Percentiles rank a stretch among this genome's conserved stretches.
phyloP scores from a whole-genome alignment of 2,113 vertebrate genomes.

The Actinemys pallida region DNA sequence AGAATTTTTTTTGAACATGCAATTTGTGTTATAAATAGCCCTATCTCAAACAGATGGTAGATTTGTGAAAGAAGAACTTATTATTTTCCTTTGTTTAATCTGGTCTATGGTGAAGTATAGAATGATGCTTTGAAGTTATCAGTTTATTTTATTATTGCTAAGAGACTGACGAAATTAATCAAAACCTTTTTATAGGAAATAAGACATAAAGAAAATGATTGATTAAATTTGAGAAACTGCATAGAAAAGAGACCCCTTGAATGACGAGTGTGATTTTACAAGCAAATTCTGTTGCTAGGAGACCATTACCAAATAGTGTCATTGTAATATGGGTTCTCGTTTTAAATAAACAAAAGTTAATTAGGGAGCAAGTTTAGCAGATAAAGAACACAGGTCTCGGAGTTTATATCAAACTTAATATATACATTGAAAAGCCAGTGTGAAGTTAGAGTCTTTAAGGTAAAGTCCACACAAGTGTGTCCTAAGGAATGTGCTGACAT shows the following conservation, averaged over 20 bases:
- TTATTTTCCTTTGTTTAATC: background rate
- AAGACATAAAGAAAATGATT: background rate
- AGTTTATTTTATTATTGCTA: background rate
- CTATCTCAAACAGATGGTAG: rapidly evolving
- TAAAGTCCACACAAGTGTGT: background rate
- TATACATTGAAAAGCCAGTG: background rate
- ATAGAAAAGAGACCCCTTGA: background rate
- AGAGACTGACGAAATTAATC: background rate
- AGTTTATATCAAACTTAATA: background rate
- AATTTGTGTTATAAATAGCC: background rate
- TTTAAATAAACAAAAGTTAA: conserved; percentile 43
- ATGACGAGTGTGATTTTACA: background rate
- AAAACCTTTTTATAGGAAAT: background rate
- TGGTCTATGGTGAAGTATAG: background rate
- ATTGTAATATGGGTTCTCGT: conserved; percentile 28
- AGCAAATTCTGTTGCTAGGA: conserved; percentile 57
- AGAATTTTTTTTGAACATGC: background rate
- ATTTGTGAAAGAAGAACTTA: background rate
- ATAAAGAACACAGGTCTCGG: background rate
- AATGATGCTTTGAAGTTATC: background rate
- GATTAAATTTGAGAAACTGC: background rate
- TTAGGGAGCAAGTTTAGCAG: conserved; percentile 13
- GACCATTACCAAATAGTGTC: conserved; percentile 28
- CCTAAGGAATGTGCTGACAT: background rate
- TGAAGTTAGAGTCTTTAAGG: background rate